phyloP scores from a whole-genome alignment of 2,888 invertebrate genomes.

The Oasisia sp. region DNA sequence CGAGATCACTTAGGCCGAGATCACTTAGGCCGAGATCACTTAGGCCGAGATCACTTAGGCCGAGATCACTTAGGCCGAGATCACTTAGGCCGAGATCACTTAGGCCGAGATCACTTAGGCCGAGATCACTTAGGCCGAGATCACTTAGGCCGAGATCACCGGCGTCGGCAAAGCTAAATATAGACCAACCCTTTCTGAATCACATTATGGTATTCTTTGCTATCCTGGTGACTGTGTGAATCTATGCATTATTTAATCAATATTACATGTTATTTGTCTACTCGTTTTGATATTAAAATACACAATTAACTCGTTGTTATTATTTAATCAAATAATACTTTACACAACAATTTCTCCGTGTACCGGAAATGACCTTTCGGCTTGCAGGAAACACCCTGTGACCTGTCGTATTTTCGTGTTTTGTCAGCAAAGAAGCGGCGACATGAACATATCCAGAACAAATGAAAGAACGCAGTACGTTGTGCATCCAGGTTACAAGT shows the following conservation, averaged over 20 bases:
- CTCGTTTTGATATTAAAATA: background rate
- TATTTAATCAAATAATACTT: background rate
- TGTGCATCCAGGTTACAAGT: background rate
- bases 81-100: too few species aligned
- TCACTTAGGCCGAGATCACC: too few species aligned
- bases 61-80: too few species aligned
- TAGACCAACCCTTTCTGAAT: background rate
- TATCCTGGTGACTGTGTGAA: background rate
- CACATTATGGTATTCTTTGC: background rate
- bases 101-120: too few species aligned
- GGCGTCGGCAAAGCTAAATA: background rate
- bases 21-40: too few species aligned
- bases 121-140: too few species aligned
- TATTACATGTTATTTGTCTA: background rate
- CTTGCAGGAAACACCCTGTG: constrained; percentile 12
- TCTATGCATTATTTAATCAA: background rate
- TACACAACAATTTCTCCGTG: background rate
- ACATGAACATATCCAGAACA: background rate
- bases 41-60: too few species aligned
- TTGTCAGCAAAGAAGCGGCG: background rate
- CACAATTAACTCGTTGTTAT: background rate
- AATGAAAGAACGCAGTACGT: background rate
- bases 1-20: too few species aligned
- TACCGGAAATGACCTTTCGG: constrained; percentile 12
- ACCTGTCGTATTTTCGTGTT: constrained; percentile 13